These are phyloP conservation scores for Dendrocopos noguchii DNA, from an alignment of 2,113 vertebrate species.

Conservation along the genomic window DNA sequence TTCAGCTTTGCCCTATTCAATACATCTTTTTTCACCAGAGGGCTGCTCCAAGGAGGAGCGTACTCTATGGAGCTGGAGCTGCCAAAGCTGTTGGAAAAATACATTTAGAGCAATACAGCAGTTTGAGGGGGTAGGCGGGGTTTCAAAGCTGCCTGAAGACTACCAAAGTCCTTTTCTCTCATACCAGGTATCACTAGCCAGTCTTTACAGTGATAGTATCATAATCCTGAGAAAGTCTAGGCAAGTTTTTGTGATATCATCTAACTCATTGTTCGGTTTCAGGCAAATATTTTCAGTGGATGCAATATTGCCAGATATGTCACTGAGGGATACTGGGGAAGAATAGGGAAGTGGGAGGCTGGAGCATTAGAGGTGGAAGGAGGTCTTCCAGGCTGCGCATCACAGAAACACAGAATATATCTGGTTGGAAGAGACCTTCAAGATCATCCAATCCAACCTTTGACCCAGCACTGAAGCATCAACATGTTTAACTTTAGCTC, in stretches of 20 bases:
- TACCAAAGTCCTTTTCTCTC: background rate
- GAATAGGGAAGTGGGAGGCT: background rate
- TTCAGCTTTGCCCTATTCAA: background rate
- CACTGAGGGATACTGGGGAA: background rate
- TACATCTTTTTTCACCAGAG: background rate
- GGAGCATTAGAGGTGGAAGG: background rate
- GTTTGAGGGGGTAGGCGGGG: background rate
- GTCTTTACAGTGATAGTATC: background rate
- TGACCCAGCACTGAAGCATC: too few species aligned
- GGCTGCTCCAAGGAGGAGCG: background rate
- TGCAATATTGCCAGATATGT: background rate
- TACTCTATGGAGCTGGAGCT: background rate
- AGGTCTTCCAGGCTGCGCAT: background rate
- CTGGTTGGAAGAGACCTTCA: too few species aligned
- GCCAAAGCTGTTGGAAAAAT: background rate
- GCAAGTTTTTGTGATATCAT: background rate
- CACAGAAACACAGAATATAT: too few species aligned
- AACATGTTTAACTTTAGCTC: background rate
- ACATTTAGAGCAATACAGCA: background rate
- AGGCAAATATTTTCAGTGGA: background rate
- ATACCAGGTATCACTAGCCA: background rate
- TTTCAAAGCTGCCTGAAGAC: background rate
- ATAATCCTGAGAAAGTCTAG: background rate
- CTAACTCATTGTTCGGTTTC: background rate
- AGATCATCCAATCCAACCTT: too few species aligned